Conservation (phyloP, 1,140 invertebrate species). For the Kradibia gibbosae region DNA sequence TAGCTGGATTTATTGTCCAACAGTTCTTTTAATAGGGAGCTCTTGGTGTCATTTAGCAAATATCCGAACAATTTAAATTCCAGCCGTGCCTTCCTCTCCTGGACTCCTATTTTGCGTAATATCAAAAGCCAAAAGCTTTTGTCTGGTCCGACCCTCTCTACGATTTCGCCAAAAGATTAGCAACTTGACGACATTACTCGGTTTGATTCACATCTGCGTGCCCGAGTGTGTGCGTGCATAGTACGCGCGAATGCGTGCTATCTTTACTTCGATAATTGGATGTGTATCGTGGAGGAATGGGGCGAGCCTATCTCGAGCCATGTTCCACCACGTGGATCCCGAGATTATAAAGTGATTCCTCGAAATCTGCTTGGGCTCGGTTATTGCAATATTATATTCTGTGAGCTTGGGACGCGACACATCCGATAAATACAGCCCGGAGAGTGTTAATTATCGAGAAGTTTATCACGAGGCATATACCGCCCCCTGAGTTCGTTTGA, state of each 20-base stretch:
- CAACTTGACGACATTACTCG: too few relatives aligned
- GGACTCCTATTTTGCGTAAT: too few relatives aligned
- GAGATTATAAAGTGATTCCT: conserved; percentile 50
- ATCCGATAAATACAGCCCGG: conserved; percentile 40
- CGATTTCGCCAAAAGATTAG: too few relatives aligned
- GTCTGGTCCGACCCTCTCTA: too few relatives aligned
- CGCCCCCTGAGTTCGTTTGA: background rate
- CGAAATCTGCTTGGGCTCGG: conserved; percentile 43
- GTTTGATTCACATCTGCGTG: too few relatives aligned
- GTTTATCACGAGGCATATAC: background rate
- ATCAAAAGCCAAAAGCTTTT: too few relatives aligned
- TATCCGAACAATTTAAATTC: too few relatives aligned
- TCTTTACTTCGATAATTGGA: conserved; percentile 37
- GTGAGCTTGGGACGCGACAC: conserved; percentile 3
- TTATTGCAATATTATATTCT: conserved; percentile 47
- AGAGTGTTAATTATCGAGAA: conserved; percentile 45
- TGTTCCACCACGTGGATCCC: background rate
- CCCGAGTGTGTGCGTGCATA: too few relatives aligned
- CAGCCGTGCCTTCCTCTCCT: too few relatives aligned
- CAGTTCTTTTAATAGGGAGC: background rate
- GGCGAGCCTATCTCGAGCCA: conserved; percentile 16
- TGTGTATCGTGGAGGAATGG: background rate
- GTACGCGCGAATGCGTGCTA: too few relatives aligned
- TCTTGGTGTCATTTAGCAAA: too few relatives aligned
- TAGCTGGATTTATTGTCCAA: background rate